Conservation (phyloP, 2,797 vertebrate species). For the Anableps anableps region DNA sequence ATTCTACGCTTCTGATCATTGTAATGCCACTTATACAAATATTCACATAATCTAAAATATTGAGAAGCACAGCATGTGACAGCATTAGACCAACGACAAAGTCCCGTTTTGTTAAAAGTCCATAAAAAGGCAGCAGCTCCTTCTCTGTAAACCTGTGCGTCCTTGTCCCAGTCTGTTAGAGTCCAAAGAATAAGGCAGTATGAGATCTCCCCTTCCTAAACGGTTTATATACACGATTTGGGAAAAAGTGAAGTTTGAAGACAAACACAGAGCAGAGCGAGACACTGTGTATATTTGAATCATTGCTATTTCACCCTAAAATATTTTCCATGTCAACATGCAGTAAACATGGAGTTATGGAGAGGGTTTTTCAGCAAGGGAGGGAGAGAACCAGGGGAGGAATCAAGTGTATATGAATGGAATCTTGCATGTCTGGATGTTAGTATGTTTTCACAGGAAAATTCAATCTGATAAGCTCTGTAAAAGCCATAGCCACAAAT, state of each 20-base stretch:
- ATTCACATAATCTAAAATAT: not conserved
- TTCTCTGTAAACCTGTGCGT: constrained; percentile 13
- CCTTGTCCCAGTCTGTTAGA: constrained; percentile 27
- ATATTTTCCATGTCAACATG: constrained; percentile 85
- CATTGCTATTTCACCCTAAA: constrained; percentile 82
- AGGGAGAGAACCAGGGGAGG: constrained; percentile 48
- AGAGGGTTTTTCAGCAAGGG: constrained; percentile 66
- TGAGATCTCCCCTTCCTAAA: constrained; percentile 58
- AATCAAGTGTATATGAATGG: not conserved
- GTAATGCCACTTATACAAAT: not conserved
- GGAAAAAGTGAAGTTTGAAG: constrained; percentile 80
- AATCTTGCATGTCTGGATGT: not conserved
- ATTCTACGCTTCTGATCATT: constrained; percentile 1
- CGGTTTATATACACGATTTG: constrained; percentile 83
- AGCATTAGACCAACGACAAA: constrained; percentile 20
- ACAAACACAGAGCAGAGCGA: constrained; percentile 76
- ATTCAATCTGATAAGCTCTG: not conserved
- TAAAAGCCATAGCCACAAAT: not conserved
- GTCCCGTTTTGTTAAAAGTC: constrained; percentile 26
- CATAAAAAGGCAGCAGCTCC: constrained; percentile 31
- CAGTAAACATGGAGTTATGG: constrained; percentile 74
- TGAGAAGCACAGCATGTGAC: constrained; percentile 2
- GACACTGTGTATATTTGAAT: constrained; percentile 81
- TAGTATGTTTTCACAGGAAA: not conserved
- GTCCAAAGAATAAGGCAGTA: constrained; percentile 46